Percentiles rank a stretch among this genome's conserved stretches.
These are phyloP conservation scores for Arctia plantaginis DNA, from an alignment of 2,888 invertebrate genomes.

Conservation along the genomic window DNA sequence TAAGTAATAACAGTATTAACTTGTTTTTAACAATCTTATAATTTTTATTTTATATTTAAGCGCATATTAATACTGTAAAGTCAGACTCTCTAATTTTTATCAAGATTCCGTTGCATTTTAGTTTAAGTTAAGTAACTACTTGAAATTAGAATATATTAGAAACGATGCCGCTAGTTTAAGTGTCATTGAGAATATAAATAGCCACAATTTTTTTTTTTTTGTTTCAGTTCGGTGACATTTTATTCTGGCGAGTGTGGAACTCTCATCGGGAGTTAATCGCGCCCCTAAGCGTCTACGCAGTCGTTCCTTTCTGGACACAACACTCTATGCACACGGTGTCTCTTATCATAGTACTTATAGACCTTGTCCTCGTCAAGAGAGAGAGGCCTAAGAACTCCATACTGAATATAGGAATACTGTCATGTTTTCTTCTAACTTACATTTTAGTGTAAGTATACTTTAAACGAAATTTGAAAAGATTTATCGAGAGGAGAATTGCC, in stretches of 20 bases:
- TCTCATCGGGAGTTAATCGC: slow-evolving; percentile 67
- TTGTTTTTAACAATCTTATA: no score
- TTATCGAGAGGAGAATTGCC: no score
- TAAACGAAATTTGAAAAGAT: background rate
- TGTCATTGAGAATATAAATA: no score
- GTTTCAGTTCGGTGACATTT: slow-evolving; percentile 74
- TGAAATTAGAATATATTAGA: no score
- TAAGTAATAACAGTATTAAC: no score
- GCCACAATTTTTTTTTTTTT: no score
- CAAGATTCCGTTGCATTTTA: no score
- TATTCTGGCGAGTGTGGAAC: slow-evolving; percentile 78
- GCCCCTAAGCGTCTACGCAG: slow-evolving; percentile 62
- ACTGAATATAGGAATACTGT: slow-evolving; percentile 57
- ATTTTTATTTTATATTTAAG: no score
- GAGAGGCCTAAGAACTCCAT: slow-evolving; percentile 63
- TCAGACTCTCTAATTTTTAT: no score
- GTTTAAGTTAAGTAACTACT: no score
- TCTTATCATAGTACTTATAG: slow-evolving; percentile 65
- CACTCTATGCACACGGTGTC: slow-evolving; percentile 78
- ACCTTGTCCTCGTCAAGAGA: slow-evolving; percentile 67
- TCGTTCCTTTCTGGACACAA: slow-evolving; percentile 73
- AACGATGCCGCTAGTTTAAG: no score
- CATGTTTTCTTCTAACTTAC: slow-evolving; percentile 60
- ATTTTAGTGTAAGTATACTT: slow-evolving; percentile 64
- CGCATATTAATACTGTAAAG: no score